Base-by-base conservation (phyloP, 2,797 vertebrate genomes). In the Thaleichthys pacificus region DNA sequence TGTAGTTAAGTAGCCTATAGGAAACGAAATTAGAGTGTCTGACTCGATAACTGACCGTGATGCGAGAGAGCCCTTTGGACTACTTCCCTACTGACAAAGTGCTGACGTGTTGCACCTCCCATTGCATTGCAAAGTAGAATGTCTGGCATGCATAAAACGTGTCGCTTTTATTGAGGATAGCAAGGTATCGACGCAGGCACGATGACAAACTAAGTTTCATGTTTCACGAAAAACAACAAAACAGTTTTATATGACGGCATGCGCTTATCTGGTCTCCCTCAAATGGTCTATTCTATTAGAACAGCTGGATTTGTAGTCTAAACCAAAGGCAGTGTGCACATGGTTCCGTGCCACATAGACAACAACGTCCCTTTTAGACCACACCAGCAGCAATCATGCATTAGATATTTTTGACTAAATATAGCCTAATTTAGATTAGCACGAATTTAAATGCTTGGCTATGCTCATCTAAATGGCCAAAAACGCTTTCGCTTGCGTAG, bases 31-130 rank as follows among this genome's bases (percentile, higher is more conserved):
- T 24, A 24, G 24, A 24, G 24, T 22, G 11, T 22, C 19, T 58
- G 19, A 8, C 21, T 58, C n/a, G 56, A 58, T 21, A 21, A 22
- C 56, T 22, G 22, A 22, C 56, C 2, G 22, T 22, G 24, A 24
- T 2, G n/a, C 21, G 58, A 5, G 11, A 24, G 12, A 24, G 11
- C 14, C 15, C 28, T n/a, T 38, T 35, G 38, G 64, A 19, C 22
- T 68, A 66, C 77, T 62, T 69, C 69, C 67, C 64, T 72, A 19
- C 68, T 42, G 68, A 61, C 58, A 8, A 68, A 88, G 42, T 92
- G 93, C 93, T 94, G 94, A 94, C 94, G 94, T 95, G 93, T 94
- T 92, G 89, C 82, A 89, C 76, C 83, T 47, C 74, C 71, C 68
- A 66, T 72, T 58, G 1, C 71, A 74, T 66, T 21, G 30, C 78